Conservation (phyloP, 2,888 invertebrate species). For the Ormyrus nitidulus region DNA sequence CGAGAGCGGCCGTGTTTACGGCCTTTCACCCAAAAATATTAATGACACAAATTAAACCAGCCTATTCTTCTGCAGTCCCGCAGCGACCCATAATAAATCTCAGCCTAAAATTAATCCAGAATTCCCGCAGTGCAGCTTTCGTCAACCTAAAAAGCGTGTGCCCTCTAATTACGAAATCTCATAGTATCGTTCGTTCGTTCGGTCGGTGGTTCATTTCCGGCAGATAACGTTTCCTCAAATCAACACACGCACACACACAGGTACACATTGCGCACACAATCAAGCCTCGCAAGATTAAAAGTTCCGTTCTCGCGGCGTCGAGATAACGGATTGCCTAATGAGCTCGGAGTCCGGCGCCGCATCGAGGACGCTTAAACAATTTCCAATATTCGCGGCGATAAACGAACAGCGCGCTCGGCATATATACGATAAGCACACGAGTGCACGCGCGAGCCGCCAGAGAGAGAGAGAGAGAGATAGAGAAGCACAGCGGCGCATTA, state of each 20-base stretch:
- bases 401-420: neutral
- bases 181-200: neutral
- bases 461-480: neutral
- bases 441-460: neutral
- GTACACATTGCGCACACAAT: neutral
- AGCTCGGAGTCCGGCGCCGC: constrained; percentile 2
- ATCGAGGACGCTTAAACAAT: constrained; percentile 4
- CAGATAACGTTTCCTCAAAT: neutral
- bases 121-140: no score
- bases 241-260: neutral
- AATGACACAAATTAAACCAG: neutral
- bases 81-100: no score
- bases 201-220: neutral
- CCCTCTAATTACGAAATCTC: constrained; percentile 1
- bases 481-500: no score
- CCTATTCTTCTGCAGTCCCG: no score
- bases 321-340: constrained; percentile 40
- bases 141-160: no score
- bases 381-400: neutral
- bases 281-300: constrained; percentile 11
- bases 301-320: constrained; percentile 13
- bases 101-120: no score
- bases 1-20: no score
- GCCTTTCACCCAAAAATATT: neutral
- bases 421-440: neutral